Evolutionary conservation across 2,113 vertebrate genomes (phyloP), one percentile per base, ranked within the genome.

Genomic region (Brachionichthys hirsutus): DNA sequence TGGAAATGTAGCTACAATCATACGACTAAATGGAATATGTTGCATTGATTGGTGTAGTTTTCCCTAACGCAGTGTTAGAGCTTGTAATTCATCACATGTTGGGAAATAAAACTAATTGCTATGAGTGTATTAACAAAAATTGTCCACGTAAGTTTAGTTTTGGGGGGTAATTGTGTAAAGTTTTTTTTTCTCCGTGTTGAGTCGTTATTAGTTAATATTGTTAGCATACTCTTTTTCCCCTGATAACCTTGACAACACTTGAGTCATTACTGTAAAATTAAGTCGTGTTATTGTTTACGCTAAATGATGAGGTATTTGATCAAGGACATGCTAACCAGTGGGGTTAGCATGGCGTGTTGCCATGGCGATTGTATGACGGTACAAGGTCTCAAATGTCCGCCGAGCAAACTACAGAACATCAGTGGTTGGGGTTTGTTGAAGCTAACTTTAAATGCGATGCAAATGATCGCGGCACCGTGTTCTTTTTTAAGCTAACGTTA

Each of bases 331-430:
- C 12, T 2, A 3, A 5, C 11, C 22, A 51, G 18, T 17, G 16
- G 4, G 24, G 34, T 40, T 65, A n/a, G n/a, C 14, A 51, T 11
- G 15, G 15, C 36, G 51, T 63, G 85, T 85, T 87, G 67, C 65
- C 77, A 86, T 84, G 77, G 75, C 48, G 49, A 84, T 78, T 72
- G 54, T 10, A 15, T 12, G 54, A 56, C 43, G 6, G 11, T 70
- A 73, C 51, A 53, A 35, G 69, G 70, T 77, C 62, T 63, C 18
- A 30, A 44, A 30, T 45, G 50, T 58, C 61, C 34, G 24, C 34
- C 50, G 46, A 14, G 22, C 34, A 35, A 71, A 68, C 59, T 78
- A 1, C 11, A 51, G 24, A 30, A 30, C 24, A 30, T 1, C 1
- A 30, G 8, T 30, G 24, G 24, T 6, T 30, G 1, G 24, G 0